Base-by-base conservation (phyloP, 2,797 vertebrate genomes). In the Falco naumanni region DNA sequence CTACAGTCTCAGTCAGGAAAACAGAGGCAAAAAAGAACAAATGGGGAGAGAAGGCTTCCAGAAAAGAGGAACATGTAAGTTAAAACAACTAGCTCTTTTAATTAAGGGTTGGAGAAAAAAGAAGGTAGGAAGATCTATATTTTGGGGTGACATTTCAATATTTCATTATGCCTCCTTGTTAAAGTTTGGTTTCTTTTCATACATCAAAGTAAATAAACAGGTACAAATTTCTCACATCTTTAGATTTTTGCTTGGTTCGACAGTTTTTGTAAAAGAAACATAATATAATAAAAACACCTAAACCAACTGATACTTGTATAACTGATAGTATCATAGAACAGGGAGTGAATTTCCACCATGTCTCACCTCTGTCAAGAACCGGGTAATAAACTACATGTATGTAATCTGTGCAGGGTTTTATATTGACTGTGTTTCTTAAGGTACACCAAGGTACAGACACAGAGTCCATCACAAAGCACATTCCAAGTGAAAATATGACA, bases 381-480 rank as follows among this genome's bases (percentile, higher is more conserved):
- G 65, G 20, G 7, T 61, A 50, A 43, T 50, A 59, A 87, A 6
- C 28, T 37, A 68, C 4, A 11, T 21, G 19, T 4, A 28, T 13
- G 8, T 28, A 17, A n/a, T 70, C 9, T 76, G 8, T 33, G 79
- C 43, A 82, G 16, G 11, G 9, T 6, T 80, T 82, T 77, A 8
- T 12, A 74, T 17, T 2, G 1, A 9, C 16, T 15, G 10, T 31
- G 4, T 56, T 68, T 65, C 24, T 77, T 76, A 65, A 53, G 11
- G n/a, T 53, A 37, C 3, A 45, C 22, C 57, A 13, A 70, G 20
- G 37, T 29, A 71, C 1, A 83, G 31, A 77, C 8, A 26, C 14
- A 4, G 70, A 87, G 13, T n/a, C 25, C 15, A 48, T 33, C 1
- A 1, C 19, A 41, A 66, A 3, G 6, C 10, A 48, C 2, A 4